Base-by-base conservation (phyloP, 1,140 invertebrate genomes). In the Tetramorium simillimum region DNA sequence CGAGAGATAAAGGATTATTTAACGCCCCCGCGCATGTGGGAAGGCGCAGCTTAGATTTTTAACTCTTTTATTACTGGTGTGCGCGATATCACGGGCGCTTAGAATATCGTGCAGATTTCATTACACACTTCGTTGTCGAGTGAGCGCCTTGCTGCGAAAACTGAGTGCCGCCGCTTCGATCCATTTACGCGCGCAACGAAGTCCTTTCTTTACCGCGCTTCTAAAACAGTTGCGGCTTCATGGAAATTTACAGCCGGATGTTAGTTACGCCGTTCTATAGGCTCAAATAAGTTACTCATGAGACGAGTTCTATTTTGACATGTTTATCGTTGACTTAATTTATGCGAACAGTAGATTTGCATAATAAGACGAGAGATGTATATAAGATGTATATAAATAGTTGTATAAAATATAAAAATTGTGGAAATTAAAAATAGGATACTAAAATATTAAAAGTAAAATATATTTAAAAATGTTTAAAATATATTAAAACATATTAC, bases 1-100 rank as follows among this genome's bases (percentile, higher is more conserved):
- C 46, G 21, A 88, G 60, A 89, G 87, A 89, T 89, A 89, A 89
- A 86, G 73, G 60, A 65, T 89, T 89, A 89, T 89, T 89, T 89
- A 89, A 86, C 82, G 49, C 62, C 60, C 9, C 16, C 18, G 14
- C 40, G 28, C 53, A 18, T 21, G 33, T 33, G 40, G 40, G 33
- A 53, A 77, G 43, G 72, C 14, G 28, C 33, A 33, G 40, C 49
- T 78, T 65, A 77, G 58, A 75, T 85, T 63, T 28, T 85, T 78
- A 85, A 85, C 82, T 77, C 5, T 63, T 85, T 84, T 85, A 58
- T 85, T 85, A 63, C 69, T 24, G 28, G 16, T 24, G 18, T 2
- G 28, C 5, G 56, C n/a, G 62, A 85, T 78, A 77, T 24, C 40
- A 43, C 63, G 21, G 46, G n/a, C 56, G 18, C 62, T 12, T 46